phyloP scores from a whole-genome alignment of 1,140 invertebrate species.

The Orchestia grillus region DNA sequence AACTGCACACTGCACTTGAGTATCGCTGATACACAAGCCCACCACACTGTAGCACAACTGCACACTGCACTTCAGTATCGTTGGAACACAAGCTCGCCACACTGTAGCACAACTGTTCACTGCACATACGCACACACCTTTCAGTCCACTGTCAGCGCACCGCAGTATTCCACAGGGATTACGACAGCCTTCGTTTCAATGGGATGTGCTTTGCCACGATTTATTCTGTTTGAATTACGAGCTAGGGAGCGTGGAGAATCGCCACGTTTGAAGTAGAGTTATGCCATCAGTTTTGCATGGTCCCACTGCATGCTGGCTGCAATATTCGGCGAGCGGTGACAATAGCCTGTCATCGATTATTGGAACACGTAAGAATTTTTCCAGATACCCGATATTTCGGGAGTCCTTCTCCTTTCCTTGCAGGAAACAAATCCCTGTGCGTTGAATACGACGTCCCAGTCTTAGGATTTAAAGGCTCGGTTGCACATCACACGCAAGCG shows the following conservation, averaged over 20 bases:
- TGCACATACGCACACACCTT: neutral
- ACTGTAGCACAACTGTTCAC: no score
- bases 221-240: conserved; percentile 44
- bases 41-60: no score
- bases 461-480: neutral
- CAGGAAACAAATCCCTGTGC: conserved; percentile 6
- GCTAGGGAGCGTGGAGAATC: neutral
- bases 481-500: neutral
- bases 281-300: conserved; percentile 18
- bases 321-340: conserved; percentile 32
- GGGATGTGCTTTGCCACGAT: conserved; percentile 12
- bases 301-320: conserved; percentile 13
- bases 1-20: no score
- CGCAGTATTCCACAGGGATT: neutral
- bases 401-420: neutral
- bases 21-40: no score
- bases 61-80: no score
- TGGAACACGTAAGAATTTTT: conserved; percentile 17
- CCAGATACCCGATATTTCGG: neutral
- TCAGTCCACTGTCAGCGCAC: neutral
- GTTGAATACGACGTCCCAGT: neutral
- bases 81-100: no score
- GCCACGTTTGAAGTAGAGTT: conserved; percentile 28
- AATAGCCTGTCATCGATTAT: conserved; percentile 35
- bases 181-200: conserved; percentile 15